These are phyloP conservation scores for Callosobruchus maculatus DNA, from an alignment of 2,888 invertebrate species.

Conservation along the genomic window DNA sequence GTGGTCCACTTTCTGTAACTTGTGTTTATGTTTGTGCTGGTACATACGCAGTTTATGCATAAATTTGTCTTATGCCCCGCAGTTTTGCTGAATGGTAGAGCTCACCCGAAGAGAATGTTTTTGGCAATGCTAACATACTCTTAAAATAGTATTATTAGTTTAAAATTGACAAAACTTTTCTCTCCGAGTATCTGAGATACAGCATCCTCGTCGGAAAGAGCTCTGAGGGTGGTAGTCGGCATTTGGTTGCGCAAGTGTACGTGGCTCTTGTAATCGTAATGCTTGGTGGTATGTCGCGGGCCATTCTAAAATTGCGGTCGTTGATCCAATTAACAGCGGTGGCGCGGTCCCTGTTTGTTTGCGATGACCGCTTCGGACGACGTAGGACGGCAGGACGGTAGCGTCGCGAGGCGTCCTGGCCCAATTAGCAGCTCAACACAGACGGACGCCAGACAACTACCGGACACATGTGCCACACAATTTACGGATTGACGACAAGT, in stretches of 20 bases:
- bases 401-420: background rate
- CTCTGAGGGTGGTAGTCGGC: too few species aligned
- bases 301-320: background rate
- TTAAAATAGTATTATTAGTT: too few species aligned
- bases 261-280: background rate
- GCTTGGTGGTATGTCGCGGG: background rate
- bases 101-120: too few species aligned
- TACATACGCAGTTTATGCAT: too few species aligned
- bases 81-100: too few species aligned
- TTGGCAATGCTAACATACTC: too few species aligned
- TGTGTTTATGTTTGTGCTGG: too few species aligned
- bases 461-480: background rate
- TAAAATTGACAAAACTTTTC: too few species aligned
- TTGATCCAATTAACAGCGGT: background rate
- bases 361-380: background rate
- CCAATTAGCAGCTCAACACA: background rate
- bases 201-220: too few species aligned
- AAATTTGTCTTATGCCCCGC: too few species aligned
- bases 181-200: too few species aligned
- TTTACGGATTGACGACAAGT: background rate
- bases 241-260: background rate
- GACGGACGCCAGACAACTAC: background rate
- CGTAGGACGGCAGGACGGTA: background rate
- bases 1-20: too few species aligned
- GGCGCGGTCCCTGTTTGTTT: background rate